Evolutionary conservation across 2,888 invertebrate species (phyloP), one percentile per base, ranked within the genome.

Genomic region (Clanis bilineata): DNA sequence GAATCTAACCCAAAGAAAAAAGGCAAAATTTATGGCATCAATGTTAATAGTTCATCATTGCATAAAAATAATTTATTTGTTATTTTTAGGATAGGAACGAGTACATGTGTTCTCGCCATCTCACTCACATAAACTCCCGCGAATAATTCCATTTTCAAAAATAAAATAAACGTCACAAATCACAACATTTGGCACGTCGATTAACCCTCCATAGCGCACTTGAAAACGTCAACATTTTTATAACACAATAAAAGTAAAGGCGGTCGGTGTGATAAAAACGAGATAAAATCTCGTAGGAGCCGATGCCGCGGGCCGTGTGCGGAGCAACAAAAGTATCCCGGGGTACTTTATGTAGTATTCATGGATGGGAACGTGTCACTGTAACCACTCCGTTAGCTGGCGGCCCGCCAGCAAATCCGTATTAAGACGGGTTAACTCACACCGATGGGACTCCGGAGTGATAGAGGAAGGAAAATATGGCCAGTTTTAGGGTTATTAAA

Each of bases 341-440:
- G 41, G 47, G 58, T 58, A 58, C 58, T 58, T 58, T 58, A 58
- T 58, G 72, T 74, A 68, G 73, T 74, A 77, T 77, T 80, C 81
- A 77, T 82, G 81, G 77, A 73, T 64, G 66, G 68, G 68, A 67
- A 68, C 71, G 69, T 64, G 68, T 69, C 64, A 65, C 62, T 72
- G 73, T 74, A 72, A 72, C 73, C 73, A 71, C 74, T 69, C 69
- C 54, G 67, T 56, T 57, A 62, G 76, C 72, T 89, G 89, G 89
- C 88, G 77, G 73, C 64, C 72, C 72, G 87, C 89, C 89, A 89
- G 75, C 79, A 71, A 74, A 77, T 74, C 77, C 76, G 73, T 77
- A 81, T 79, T 59, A 59, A 41, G 28, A 21, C 54, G 25, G 55
- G 38, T 45, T 62, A 61, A 64, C 65, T 85, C 72, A 85, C 79